Conservation (phyloP, 2,113 vertebrate species). For the Cepphus grylle region DNA sequence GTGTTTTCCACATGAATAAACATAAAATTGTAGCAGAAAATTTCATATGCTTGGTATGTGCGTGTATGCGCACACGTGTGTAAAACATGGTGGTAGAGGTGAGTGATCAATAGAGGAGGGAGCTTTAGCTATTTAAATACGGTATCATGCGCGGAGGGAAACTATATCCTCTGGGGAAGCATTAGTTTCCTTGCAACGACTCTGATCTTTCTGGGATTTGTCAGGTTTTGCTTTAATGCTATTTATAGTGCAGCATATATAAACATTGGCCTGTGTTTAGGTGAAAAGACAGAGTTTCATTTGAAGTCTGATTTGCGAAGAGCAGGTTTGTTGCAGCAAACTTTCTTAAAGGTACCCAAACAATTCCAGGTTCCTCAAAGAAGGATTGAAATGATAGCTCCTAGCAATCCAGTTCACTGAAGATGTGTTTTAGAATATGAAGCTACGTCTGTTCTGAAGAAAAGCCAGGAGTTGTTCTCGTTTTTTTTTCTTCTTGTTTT, state of each 20-base stretch:
- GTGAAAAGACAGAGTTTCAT: constrained; percentile 57
- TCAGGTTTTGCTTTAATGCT: constrained; percentile 62
- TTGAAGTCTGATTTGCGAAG: constrained; percentile 36
- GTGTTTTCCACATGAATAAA: neutral
- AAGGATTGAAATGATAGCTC: neutral
- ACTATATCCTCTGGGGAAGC: neutral
- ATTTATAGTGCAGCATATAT: constrained; percentile 52
- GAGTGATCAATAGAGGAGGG: neutral
- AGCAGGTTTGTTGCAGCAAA: neutral
- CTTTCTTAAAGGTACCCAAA: neutral
- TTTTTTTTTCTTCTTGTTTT: neutral
- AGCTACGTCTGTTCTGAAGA: neutral
- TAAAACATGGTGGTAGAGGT: neutral
- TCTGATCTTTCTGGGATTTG: constrained; percentile 53
- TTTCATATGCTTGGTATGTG: rapidly evolving
- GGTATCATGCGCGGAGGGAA: neutral
- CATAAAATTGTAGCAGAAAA: neutral
- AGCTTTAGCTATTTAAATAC: neutral
- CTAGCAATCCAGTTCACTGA: neutral
- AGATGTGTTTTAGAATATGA: rapidly evolving
- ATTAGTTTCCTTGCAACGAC: neutral
- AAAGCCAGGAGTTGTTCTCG: neutral
- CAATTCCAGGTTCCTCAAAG: neutral
- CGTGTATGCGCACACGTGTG: rapidly evolving
- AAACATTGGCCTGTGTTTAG: constrained; percentile 56